Conservation (phyloP, 2,113 vertebrate genomes). For the Festucalex cinctus region DNA sequence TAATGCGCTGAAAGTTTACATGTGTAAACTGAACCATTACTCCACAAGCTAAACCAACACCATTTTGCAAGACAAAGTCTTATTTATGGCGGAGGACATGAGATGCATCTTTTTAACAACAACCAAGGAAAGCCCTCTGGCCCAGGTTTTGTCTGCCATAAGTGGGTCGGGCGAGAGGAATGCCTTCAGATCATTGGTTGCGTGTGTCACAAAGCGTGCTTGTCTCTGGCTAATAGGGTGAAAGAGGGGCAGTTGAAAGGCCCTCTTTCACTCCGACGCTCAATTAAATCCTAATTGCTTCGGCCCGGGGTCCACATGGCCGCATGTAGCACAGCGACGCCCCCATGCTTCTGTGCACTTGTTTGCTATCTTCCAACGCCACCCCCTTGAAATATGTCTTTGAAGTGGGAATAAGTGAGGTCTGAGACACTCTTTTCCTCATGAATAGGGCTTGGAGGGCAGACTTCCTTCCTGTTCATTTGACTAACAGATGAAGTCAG, state of each 20-base stretch:
- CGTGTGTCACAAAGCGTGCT: conserved; percentile 62
- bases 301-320: conserved; percentile 24
- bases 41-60: no score
- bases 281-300: conserved; percentile 59
- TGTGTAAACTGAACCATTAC: not conserved
- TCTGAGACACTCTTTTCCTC: conserved; percentile 22
- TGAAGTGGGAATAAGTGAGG: conserved; percentile 37
- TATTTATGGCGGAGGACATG: conserved; percentile 38
- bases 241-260: conserved; percentile 51
- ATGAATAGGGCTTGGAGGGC: conserved; percentile 19
- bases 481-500: conserved; percentile 16
- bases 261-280: conserved; percentile 46
- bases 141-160: conserved; percentile 13
- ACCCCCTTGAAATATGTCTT: conserved; percentile 32
- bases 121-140: conserved; percentile 23
- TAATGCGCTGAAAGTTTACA: not conserved
- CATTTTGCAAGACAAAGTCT: conserved; percentile 26
- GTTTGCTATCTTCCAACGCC: conserved; percentile 26
- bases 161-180: conserved; percentile 51
- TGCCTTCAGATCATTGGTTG: conserved; percentile 43
- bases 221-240: conserved; percentile 70
- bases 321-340: conserved; percentile 34
- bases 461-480: conserved; percentile 30
- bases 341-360: conserved; percentile 31
- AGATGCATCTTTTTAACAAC: conserved; percentile 31